Conservation (phyloP, 2,113 vertebrate genomes). For the Cynopterus brachyotis region DNA sequence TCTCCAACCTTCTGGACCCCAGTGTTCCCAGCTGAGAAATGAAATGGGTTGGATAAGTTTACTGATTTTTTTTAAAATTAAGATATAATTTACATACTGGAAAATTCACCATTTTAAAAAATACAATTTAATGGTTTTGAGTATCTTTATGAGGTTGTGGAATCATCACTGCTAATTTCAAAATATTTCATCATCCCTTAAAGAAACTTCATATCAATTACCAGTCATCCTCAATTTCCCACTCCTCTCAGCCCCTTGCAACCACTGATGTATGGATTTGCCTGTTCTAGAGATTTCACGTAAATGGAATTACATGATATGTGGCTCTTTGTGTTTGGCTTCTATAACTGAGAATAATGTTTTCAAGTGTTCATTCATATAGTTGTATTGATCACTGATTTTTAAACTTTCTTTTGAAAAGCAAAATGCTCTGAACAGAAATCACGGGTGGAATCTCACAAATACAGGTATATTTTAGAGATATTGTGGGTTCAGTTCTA, state of each 20-base stretch:
- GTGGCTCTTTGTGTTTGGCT: not conserved
- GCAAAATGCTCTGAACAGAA: not conserved
- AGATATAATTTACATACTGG: not conserved
- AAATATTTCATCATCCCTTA: not conserved
- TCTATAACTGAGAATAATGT: not conserved
- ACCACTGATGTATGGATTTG: not conserved
- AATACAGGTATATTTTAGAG: too few species aligned
- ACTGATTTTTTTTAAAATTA: not conserved
- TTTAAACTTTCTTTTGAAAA: slow-evolving; percentile 8
- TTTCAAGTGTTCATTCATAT: not conserved
- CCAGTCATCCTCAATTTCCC: not conserved
- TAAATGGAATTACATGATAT: not conserved
- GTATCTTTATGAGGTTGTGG: not conserved
- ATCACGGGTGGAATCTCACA: not conserved
- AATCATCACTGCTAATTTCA: not conserved
- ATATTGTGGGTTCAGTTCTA: too few species aligned
- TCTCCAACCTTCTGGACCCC: not conserved
- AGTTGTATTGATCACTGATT: not conserved
- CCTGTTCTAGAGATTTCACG: not conserved
- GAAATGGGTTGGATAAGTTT: not conserved
- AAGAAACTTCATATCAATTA: not conserved
- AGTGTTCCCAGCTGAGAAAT: not conserved
- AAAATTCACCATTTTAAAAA: not conserved
- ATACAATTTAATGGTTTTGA: not conserved
- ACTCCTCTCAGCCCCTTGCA: not conserved